These are phyloP conservation scores for Echiichthys vipera DNA, from an alignment of 2,797 vertebrate genomes.

Conservation along the genomic window DNA sequence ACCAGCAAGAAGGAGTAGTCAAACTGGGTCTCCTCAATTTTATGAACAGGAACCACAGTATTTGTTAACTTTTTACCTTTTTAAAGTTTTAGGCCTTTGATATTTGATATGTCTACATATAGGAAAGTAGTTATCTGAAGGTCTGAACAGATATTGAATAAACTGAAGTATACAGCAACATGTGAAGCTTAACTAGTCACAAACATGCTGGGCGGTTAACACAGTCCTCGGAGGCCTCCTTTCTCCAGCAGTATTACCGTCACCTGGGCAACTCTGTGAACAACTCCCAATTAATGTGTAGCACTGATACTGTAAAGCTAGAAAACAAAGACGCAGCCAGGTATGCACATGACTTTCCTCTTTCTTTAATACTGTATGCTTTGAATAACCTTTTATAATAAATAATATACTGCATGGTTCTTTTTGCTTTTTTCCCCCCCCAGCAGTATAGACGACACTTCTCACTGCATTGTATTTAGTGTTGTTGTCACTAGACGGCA, in stretches of 20 bases:
- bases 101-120: neutral
- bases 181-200: neutral
- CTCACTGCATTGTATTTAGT: slow-evolving; percentile 23
- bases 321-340: neutral
- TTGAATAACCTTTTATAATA: slow-evolving; percentile 18
- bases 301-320: slow-evolving; percentile 1
- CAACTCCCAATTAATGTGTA: slow-evolving; percentile 3
- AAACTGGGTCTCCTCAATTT: neutral
- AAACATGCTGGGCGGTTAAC: neutral
- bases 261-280: slow-evolving; percentile 10
- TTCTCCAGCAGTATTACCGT: neutral
- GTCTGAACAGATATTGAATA: neutral
- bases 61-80: neutral
- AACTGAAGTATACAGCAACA: neutral
- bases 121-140: neutral
- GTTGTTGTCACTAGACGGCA: slow-evolving; percentile 46
- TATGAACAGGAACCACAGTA: neutral
- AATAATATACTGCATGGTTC: neutral
- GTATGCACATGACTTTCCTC: neutral
- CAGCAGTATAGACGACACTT: neutral
- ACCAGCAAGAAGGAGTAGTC: slow-evolving; percentile 89
- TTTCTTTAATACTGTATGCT: neutral
- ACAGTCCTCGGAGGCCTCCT: neutral
- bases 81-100: neutral
- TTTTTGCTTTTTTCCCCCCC: neutral